Conservation (phyloP, 1,140 invertebrate species). For the Drosophila yakuba region DNA sequence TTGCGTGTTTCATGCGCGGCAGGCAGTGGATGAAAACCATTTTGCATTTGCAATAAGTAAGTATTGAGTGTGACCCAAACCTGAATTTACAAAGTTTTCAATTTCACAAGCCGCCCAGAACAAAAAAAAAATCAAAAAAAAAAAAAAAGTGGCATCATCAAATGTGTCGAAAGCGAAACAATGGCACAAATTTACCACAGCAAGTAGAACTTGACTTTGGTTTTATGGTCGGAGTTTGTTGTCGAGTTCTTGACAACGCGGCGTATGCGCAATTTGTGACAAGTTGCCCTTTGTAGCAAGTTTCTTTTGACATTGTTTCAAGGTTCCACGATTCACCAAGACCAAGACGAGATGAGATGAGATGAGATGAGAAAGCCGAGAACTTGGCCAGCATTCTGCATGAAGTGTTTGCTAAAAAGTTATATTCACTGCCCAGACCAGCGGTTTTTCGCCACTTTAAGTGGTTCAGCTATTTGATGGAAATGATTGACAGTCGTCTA, state of each 20-base stretch:
- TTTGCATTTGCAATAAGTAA: slow-evolving; percentile 40
- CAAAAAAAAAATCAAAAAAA: too few relatives aligned
- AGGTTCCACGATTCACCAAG: slow-evolving; percentile 15
- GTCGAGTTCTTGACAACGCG: slow-evolving; percentile 43
- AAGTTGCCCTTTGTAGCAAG: slow-evolving; percentile 56
- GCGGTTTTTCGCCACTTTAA: slow-evolving; percentile 35
- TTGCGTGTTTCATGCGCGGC: not conserved
- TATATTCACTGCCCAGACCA: slow-evolving; percentile 4
- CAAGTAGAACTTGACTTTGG: slow-evolving; percentile 46
- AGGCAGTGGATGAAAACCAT: slow-evolving; percentile 17
- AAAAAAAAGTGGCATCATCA: slow-evolving; percentile 46
- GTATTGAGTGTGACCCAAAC: slow-evolving; percentile 57
- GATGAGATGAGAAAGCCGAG: slow-evolving; percentile 2
- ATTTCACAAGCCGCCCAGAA: slow-evolving; percentile 31
- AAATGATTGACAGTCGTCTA: slow-evolving; percentile 45
- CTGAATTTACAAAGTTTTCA: slow-evolving; percentile 52
- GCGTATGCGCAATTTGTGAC: slow-evolving; percentile 61
- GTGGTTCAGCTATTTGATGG: slow-evolving; percentile 42
- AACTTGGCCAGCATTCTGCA: slow-evolving; percentile 48
- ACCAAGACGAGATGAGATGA: too few relatives aligned
- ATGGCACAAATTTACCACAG: slow-evolving; percentile 49
- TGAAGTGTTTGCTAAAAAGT: slow-evolving; percentile 53
- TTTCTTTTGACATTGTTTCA: slow-evolving; percentile 60
- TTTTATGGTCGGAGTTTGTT: slow-evolving; percentile 50
- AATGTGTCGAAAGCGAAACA: slow-evolving; percentile 56